These are phyloP conservation scores for Macrochelys suwanniensis DNA, from an alignment of 2,797 vertebrate species.

Conservation along the genomic window DNA sequence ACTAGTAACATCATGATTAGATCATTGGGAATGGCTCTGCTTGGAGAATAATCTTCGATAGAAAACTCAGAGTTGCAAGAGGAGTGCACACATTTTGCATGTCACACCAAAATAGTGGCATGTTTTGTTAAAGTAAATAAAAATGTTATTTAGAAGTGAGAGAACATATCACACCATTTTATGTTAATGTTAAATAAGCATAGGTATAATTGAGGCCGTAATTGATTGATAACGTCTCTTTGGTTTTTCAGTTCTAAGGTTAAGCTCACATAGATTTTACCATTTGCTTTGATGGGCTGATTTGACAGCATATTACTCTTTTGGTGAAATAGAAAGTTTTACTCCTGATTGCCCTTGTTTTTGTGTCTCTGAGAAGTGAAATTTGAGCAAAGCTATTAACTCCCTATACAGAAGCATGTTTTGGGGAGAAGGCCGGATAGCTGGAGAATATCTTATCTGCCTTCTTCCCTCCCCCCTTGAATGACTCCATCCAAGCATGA, in stretches of 20 bases:
- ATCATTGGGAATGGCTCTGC: not conserved
- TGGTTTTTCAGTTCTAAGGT: accelerated
- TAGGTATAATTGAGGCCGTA: not conserved
- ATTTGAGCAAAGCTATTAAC: too few species aligned
- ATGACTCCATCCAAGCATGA: too few species aligned
- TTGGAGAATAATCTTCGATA: too few species aligned
- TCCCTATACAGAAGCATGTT: too few species aligned
- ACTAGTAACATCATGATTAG: not conserved
- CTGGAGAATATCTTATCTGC: not conserved
- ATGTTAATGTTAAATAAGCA: too few species aligned
- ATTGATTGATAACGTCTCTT: accelerated
- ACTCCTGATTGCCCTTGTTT: too few species aligned
- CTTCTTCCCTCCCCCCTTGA: too few species aligned
- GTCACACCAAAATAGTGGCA: not conserved
- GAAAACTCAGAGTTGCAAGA: not conserved
- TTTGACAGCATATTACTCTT: too few species aligned
- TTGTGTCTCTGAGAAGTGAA: too few species aligned
- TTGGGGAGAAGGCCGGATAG: too few species aligned
- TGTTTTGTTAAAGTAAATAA: not conserved
- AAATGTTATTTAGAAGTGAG: not conserved
- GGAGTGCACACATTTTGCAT: not conserved
- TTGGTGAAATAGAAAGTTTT: too few species aligned
- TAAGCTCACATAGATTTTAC: accelerated
- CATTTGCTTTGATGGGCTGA: too few species aligned
- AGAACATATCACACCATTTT: accelerated